A percentile compares a stretch with the other conserved stretches of the same genome.
phyloP scores from a whole-genome alignment of 2,888 invertebrate genomes.

The Ormyrus labotus region DNA sequence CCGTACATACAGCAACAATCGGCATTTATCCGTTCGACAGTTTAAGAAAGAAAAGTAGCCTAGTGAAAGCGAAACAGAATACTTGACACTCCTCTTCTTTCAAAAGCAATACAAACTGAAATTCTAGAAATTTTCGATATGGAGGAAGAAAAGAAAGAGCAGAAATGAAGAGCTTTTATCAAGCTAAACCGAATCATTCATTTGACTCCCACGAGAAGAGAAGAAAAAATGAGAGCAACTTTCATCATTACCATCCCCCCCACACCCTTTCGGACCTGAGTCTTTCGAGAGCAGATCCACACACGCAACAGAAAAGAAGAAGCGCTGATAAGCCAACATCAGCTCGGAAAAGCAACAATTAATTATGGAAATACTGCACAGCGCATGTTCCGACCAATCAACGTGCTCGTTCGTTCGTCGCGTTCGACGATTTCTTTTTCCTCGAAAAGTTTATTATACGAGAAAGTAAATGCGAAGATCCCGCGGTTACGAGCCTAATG shows the following conservation, averaged over 20 bases:
- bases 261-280: constrained; percentile 57
- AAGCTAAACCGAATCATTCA: not conserved
- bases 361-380: constrained; percentile 55
- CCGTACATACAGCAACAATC: constrained; percentile 37
- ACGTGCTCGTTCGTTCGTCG: constrained; percentile 62
- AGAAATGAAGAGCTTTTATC: constrained; percentile 10
- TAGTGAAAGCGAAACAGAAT: constrained; percentile 46
- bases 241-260: constrained; percentile 53
- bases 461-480: constrained; percentile 36
- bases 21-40: constrained; percentile 57
- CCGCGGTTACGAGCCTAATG: constrained; percentile 32
- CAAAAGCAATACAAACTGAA: constrained; percentile 8
- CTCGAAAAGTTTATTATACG: constrained; percentile 53
- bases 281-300: constrained; percentile 55
- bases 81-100: constrained; percentile 60
- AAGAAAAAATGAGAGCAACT: constrained; percentile 44
- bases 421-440: constrained; percentile 65
- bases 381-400: constrained; percentile 61
- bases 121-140: constrained; percentile 6
- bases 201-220: constrained; percentile 1
- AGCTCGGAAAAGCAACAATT: constrained; percentile 31
- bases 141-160: constrained; percentile 37
- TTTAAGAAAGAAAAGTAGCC: constrained; percentile 20
- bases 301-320: constrained; percentile 47
- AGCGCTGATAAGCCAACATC: constrained; percentile 44